Base-by-base conservation (phyloP, 2,888 invertebrate genomes). In the Frankliniella intonsa region DNA sequence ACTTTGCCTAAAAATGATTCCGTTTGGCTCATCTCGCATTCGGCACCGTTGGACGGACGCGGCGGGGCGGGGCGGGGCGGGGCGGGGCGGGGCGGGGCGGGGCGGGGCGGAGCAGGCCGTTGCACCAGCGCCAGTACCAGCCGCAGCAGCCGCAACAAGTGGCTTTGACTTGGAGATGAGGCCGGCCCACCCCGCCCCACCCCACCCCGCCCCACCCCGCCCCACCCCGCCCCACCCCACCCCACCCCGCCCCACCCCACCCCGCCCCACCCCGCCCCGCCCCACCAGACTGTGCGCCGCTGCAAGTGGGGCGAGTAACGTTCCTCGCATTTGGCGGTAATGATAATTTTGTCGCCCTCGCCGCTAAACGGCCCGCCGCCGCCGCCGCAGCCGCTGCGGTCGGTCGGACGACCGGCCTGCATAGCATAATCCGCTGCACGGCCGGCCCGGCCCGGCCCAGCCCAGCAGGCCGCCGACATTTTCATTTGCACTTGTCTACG, bases 361-460 rank as follows among this genome's bases (percentile, higher is more conserved):
- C 38, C 38, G 38, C 38, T 38, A 38, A 38, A 38, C 38, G 38
- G 38, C 38, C 38, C 38, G 38, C 38, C 38, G 38, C 38, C 38
- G 38, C 38, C 55, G 55, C 17, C 55, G 55, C 55, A 2, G 55
- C 14, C 11, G 17, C 55, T 12, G 12, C 55, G 55, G 14, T 7
- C 55, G 38, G 38, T 38, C 38, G 38, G 38, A 38, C 38, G 38
- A 38, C 38, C 38, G 38, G 5, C 38, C 38, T 38, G 38, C 38
- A 38, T 38, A 38, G 38, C 38, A 5, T 38, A 38, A 38, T 38
- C 38, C 38, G 2, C 38, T 38, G 38, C 38, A 38, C 38, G 38
- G 38, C 38, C 38, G 38, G n/a, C 27, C 82, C n/a, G n/a, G 80
- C n/a, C 80, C 79, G n/a, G 19, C 69, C 51, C 50, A 81, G 49